Conservation (phyloP, 2,113 vertebrate species). For the Caloenas nicobarica region DNA sequence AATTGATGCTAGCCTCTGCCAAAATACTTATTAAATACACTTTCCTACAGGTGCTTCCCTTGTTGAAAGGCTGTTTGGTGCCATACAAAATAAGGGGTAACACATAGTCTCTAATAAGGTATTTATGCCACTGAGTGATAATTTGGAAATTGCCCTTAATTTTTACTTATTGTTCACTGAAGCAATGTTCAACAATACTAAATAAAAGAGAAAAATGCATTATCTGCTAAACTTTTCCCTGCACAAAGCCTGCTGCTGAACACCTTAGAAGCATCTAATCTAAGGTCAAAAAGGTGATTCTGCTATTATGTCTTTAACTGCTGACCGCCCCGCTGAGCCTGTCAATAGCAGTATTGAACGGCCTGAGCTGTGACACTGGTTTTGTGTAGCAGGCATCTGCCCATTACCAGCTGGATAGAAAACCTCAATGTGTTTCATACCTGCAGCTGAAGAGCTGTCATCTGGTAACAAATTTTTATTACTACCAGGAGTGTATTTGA, state of each 20-base stretch:
- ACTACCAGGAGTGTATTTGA: constrained; percentile 38
- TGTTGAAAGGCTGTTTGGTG: background rate
- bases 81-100: background rate
- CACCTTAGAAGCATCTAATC: background rate
- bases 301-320: background rate
- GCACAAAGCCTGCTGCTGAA: background rate
- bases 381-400: background rate
- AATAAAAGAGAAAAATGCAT: background rate
- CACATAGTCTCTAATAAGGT: background rate
- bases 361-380: background rate
- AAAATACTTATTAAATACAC: constrained; percentile 40
- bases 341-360: background rate
- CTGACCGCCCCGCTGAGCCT: background rate
- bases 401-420: constrained; percentile 10
- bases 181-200: background rate
- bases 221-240: background rate
- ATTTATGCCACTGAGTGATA: background rate
- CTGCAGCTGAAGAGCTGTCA: constrained; percentile 25
- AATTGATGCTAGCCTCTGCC: constrained; percentile 38
- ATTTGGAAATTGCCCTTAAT: background rate
- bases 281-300: constrained; percentile 1
- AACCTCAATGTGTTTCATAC: background rate
- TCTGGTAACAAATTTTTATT: constrained; percentile 51
- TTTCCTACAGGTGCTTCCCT: constrained; percentile 22
- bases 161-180: background rate